A percentile compares a stretch with the other conserved stretches of the same genome.
phyloP scores from a whole-genome alignment of 2,797 vertebrate genomes.

The Hirundo rustica region DNA sequence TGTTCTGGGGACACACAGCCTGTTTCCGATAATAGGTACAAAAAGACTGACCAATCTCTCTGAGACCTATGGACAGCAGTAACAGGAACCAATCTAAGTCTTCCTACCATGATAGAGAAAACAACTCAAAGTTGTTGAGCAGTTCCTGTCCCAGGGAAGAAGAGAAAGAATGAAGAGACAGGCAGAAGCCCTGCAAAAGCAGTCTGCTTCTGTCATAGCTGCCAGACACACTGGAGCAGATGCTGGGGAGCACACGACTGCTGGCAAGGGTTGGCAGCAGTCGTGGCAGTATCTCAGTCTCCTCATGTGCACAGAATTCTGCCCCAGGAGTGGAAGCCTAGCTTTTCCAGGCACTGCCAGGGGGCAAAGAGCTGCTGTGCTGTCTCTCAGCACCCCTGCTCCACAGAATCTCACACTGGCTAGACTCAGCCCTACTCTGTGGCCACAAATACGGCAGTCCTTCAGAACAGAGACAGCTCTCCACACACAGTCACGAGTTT shows the following conservation, averaged over 20 bases:
- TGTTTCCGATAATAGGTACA: not conserved
- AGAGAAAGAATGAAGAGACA: not conserved
- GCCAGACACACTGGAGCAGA: not conserved
- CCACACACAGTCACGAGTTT: not conserved
- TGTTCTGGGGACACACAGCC: not conserved
- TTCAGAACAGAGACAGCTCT: not conserved
- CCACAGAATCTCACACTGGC: not conserved
- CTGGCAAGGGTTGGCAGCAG: not conserved
- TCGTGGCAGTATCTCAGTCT: not conserved
- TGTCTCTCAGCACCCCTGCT: not conserved
- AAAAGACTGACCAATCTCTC: not conserved
- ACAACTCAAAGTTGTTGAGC: not conserved
- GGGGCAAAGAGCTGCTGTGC: not conserved
- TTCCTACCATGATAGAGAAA: not conserved
- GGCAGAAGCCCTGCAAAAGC: not conserved
- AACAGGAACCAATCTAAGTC: not conserved
- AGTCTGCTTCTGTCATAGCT: not conserved
- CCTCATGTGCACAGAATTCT: fast-evolving
- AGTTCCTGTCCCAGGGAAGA: not conserved
- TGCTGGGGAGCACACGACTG: not conserved
- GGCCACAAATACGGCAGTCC: not conserved
- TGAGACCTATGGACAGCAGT: fast-evolving
- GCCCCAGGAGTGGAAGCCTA: not conserved
- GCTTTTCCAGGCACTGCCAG: not conserved
- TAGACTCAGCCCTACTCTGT: fast-evolving